Evolutionary conservation across 2,113 vertebrate species (phyloP), one percentile per base, ranked within the genome.

Genomic region (Phyllostomus hastatus): DNA sequence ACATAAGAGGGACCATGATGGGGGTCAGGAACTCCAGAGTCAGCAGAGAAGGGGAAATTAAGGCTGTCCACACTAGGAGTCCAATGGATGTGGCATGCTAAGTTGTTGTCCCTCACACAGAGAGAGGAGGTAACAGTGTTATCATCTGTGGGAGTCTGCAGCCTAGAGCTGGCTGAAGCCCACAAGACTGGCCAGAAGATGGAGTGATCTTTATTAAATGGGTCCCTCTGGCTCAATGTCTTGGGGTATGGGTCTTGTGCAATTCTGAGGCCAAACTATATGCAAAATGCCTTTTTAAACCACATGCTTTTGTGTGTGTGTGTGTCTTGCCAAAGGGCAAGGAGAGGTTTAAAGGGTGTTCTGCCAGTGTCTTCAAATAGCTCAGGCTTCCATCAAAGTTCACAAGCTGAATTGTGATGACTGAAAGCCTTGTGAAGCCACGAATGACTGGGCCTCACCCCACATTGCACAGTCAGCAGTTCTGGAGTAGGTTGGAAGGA

Each of bases 71-170:
- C 24, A 3, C 4, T 1, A 9, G 72, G 38, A 38, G 38, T 48
- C 50, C 26, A 3, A 4, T 0, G 15, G 69, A 4, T 16, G 14
- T 38, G 19, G 28, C 7, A 7, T 35, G 61, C 70, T 75, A 43
- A 67, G 46, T 24, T 2, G 3, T 64, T 11, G 48, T 4, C 26
- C 64, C 46, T 52, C 41, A 2, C 33, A 1, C 28, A 33, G 35
- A 54, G 41, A 46, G 14, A 61, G 43, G 33, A 19, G 9, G 31
- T 8, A 16, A 35, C 76, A 2, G 12, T 9, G 16, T 43, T 72
- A 31, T 87, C 41, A 12, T 11, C 46, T 35, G 11, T 0, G 0
- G 22, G 35, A 0, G 4, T 19, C 64, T 35, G 70, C 20, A 46
- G 14, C 80, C 70, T 16, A 24, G 57, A n/a, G 20, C 15, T 48